Base-by-base conservation (phyloP, 2,888 invertebrate species). In the Stegana nigrithorax region DNA sequence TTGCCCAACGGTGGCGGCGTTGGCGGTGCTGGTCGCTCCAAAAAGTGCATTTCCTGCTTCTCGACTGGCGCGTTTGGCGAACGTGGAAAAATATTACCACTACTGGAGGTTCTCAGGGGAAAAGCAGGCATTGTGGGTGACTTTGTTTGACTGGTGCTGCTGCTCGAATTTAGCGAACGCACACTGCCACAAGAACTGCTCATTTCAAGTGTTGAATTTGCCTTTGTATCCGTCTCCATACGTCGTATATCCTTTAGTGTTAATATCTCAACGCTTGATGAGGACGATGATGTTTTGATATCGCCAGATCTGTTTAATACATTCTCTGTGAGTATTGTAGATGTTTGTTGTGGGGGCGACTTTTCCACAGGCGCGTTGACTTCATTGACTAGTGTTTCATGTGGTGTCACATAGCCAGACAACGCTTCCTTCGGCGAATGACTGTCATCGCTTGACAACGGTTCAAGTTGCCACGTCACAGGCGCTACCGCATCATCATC, bases 61-160 rank as follows among this genome's bases (percentile, higher is more conserved):
- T 73, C 76, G 1, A 51, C 51, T 1, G 57, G 67, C 4, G 73
- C 67, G 47, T 65, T 71, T 1, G 81, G 78, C 0, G 82, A 78
- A 14, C 68, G 75, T 12, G 82, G 82, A 65, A 82, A 82, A n/a
- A 72, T 68, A 3, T 42, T 60, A 0, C 67, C 47, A 4, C 55
- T 61, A 23, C 44, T 73, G 10, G 42, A 59, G 0, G 64, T 47
- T 3, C 71, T 80, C 0, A 74, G 47, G 0, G 82, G 82, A 32
- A 82, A 82, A 5, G 63, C 36, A 0, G 82, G 79, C 2, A 81
- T 81, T 17, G 47, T 60, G 3, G 74, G 66, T 4, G 69, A 62
- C 6, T 73, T 62, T n/a, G n/a, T n/a, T n/a, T n/a, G n/a, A n/a
- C n/a, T n/a, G n/a, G n/a, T n/a, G 1, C 2, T 17, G n/a, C 21